Conservation (phyloP, 2,113 vertebrate genomes). For the Sturnira hondurensis region DNA sequence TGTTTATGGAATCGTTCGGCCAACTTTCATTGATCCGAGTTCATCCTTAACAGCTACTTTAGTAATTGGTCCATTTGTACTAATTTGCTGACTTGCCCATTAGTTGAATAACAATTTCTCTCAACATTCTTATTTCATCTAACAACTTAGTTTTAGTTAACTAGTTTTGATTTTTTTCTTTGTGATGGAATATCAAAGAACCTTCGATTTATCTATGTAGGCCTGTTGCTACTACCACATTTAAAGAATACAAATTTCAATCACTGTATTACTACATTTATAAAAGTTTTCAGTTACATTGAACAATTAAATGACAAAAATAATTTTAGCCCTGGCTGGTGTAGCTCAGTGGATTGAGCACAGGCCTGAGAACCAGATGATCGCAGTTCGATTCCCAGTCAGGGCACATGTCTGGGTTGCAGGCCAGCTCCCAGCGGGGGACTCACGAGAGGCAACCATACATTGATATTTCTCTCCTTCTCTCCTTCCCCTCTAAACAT, state of each 20-base stretch:
- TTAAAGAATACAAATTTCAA: neutral
- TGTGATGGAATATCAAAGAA: neutral
- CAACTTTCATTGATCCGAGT: constrained; percentile 22
- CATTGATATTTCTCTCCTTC: no score
- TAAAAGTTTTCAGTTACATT: neutral
- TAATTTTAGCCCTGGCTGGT: no score
- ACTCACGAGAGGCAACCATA: no score
- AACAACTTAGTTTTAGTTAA: neutral
- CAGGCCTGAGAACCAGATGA: no score
- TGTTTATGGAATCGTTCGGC: constrained; percentile 10
- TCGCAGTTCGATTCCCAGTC: no score
- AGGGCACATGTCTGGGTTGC: no score
- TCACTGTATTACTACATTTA: neutral
- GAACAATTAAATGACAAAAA: neutral
- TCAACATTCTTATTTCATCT: neutral
- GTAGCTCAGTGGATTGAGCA: no score
- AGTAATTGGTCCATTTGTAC: constrained; percentile 45
- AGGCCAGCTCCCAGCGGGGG: no score
- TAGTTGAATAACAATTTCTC: constrained; percentile 13
- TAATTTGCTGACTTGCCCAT: constrained; percentile 36
- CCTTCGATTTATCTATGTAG: neutral
- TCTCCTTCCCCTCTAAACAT: no score
- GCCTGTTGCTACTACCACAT: neutral
- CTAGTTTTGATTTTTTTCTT: constrained; percentile 3
- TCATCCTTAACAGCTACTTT: constrained; percentile 3